Evolutionary conservation across 2,797 vertebrate genomes (phyloP).

Genomic region (Vireo griseus): DNA sequence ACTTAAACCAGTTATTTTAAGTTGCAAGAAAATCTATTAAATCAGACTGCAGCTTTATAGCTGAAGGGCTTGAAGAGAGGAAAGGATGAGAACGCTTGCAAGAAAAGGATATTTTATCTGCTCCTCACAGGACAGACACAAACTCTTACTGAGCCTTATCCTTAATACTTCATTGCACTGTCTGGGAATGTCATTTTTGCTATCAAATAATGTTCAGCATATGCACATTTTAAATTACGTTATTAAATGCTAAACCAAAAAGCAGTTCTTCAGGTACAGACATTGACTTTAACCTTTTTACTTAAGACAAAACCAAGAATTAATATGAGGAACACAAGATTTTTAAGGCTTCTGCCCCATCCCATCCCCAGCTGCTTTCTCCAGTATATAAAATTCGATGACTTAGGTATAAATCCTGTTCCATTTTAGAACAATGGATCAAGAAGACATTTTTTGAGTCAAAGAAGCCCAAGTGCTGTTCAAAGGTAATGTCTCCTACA

Average conservation of each 20-base stretch:
- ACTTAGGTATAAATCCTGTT: neutral
- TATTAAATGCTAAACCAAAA: neutral
- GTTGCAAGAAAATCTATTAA: slow-evolving; percentile 31
- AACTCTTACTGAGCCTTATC: neutral
- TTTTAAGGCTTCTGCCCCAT: neutral
- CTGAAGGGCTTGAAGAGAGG: neutral
- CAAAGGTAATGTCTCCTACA: neutral
- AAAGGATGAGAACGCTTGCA: neutral
- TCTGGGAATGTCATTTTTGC: neutral
- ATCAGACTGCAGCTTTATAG: neutral
- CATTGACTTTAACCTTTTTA: neutral
- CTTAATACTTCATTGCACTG: slow-evolving; percentile 17
- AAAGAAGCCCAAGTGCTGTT: neutral
- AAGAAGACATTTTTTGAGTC: neutral
- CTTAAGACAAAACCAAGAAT: neutral
- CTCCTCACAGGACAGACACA: slow-evolving; percentile 4
- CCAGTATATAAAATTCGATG: neutral
- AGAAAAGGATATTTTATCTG: slow-evolving; percentile 34
- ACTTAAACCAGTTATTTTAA: slow-evolving; percentile 29
- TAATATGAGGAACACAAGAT: neutral
- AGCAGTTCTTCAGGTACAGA: neutral
- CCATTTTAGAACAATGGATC: neutral
- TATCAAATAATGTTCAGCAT: slow-evolving; percentile 25
- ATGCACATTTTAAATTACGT: neutral
- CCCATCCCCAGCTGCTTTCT: neutral